Conservation (phyloP, 37 sponge, comb jelly and placozoan species). For the Hexactinellida sp. region DNA sequence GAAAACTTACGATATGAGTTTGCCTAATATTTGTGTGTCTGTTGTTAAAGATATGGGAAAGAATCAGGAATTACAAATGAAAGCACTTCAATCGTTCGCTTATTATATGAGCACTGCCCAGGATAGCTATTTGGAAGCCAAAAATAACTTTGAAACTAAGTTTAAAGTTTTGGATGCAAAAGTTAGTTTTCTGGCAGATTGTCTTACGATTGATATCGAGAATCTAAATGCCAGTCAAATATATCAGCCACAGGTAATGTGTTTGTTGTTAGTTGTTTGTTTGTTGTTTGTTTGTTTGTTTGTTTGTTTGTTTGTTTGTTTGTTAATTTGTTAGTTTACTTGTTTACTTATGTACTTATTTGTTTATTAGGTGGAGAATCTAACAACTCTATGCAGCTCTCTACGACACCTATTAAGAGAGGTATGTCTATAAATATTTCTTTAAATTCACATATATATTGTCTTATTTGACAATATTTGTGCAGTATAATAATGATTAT, state of each 20-base stretch:
- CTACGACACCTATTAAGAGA: not conserved
- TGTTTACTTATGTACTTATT: too few relatives aligned
- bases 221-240: not conserved
- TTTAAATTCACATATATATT: not conserved
- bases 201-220: not conserved
- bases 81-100: not conserved
- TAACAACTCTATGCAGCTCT: not conserved
- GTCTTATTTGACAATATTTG: not conserved
- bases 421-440: not conserved
- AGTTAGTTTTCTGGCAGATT: conserved; percentile 14
- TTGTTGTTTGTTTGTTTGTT: too few relatives aligned
- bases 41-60: conserved; percentile 1
- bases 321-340: not conserved
- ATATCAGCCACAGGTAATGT: not conserved
- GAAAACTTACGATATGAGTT: conserved; percentile 2
- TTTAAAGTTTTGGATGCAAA: not conserved
- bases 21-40: conserved; percentile 5
- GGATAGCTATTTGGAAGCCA: not conserved
- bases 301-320: not conserved
- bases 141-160: not conserved
- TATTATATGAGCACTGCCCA: not conserved
- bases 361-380: not conserved
- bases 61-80: conserved; percentile 17
- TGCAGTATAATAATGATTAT: too few relatives aligned
- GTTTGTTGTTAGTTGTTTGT: not conserved